phyloP scores from a whole-genome alignment of 2,113 vertebrate genomes.

The Bubo blakistoni region DNA sequence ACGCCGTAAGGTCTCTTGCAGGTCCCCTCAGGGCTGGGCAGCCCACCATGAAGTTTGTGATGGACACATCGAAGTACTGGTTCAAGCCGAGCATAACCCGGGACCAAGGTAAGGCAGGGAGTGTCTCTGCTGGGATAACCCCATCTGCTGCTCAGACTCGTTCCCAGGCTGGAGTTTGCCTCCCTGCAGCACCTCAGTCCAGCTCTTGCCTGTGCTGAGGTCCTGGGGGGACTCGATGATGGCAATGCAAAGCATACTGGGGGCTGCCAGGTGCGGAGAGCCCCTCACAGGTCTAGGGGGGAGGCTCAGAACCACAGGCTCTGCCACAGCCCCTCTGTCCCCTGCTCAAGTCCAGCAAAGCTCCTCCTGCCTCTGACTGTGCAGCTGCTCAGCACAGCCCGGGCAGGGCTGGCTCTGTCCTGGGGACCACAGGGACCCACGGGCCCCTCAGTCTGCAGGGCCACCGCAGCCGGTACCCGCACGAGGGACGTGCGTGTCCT shows the following conservation, averaged over 20 bases:
- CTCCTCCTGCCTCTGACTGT: background rate
- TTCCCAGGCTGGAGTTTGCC: fast-evolving
- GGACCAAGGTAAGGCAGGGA: conserved; percentile 77
- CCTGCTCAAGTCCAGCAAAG: background rate
- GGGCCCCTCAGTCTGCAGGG: background rate
- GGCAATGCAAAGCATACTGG: fast-evolving
- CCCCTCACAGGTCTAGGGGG: background rate
- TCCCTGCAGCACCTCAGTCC: background rate
- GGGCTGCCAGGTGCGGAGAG: background rate
- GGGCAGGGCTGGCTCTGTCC: background rate
- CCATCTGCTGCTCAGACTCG: background rate
- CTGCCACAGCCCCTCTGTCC: background rate
- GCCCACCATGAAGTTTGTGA: conserved; percentile 93
- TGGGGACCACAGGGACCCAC: background rate
- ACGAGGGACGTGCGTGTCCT: fast-evolving
- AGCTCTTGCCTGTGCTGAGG: fast-evolving
- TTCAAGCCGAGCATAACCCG: conserved; percentile 86
- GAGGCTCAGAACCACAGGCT: fast-evolving
- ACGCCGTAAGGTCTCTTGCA: background rate
- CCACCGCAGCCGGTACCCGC: fast-evolving
- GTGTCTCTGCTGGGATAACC: background rate
- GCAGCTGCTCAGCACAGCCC: fast-evolving
- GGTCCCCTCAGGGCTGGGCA: conserved; percentile 69
- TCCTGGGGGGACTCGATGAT: background rate
- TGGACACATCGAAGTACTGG: conserved; percentile 91